Evolutionary conservation across 2,113 vertebrate genomes (phyloP).

Genomic region (Notarius quadriscutis): DNA sequence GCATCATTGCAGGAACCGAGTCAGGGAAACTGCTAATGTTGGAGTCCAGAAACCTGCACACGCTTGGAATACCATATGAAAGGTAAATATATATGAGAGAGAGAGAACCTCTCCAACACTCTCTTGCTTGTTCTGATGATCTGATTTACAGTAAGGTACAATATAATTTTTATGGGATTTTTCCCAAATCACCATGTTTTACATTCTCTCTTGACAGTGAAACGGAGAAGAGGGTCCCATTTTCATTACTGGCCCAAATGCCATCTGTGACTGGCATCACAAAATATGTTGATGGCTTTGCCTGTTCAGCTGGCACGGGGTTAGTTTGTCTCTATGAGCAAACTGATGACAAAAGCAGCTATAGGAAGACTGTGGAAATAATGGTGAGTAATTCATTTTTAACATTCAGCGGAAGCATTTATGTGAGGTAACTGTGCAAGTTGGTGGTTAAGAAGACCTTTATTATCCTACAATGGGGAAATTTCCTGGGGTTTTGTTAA

Average conservation of each 20-base stretch:
- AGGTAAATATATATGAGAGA: background rate
- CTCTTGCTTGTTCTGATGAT: background rate
- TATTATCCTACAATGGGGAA: too few species aligned
- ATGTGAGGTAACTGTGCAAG: background rate
- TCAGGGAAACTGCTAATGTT: conserved; percentile 81
- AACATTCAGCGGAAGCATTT: background rate
- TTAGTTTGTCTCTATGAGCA: conserved; percentile 84
- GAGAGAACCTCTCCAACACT: background rate
- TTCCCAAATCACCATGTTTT: background rate
- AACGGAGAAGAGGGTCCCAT: conserved; percentile 49
- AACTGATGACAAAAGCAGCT: conserved; percentile 73
- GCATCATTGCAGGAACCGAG: conserved; percentile 84
- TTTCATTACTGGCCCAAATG: background rate
- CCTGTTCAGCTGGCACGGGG: conserved; percentile 82
- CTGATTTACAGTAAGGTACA: background rate
- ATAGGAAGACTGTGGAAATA: conserved; percentile 79
- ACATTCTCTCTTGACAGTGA: conserved; percentile 48
- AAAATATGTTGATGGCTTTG: conserved; percentile 87
- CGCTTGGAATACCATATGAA: background rate
- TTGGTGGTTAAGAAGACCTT: background rate
- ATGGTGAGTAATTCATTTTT: conserved; percentile 68
- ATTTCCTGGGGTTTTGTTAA: too few species aligned
- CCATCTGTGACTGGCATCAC: conserved; percentile 76
- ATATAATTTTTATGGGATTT: background rate
- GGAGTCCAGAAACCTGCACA: conserved; percentile 77